These are phyloP conservation scores for Gymnocypris eckloni DNA, from an alignment of 2,797 vertebrate species.

Conservation along the genomic window DNA sequence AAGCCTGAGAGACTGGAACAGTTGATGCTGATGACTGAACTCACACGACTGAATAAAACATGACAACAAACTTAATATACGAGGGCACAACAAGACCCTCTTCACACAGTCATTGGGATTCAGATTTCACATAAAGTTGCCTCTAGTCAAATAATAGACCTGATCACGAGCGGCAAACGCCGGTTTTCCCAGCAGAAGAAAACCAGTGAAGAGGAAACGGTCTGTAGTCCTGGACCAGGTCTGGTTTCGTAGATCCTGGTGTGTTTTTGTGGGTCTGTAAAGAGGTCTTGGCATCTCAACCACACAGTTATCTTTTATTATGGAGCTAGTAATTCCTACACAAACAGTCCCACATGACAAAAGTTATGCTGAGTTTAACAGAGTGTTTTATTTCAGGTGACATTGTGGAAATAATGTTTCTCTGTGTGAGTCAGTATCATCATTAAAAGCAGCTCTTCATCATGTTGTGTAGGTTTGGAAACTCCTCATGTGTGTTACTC, in stretches of 20 bases:
- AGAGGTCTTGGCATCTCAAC: neutral
- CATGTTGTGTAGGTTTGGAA: neutral
- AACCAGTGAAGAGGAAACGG: too few species aligned
- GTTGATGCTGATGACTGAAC: constrained; percentile 5
- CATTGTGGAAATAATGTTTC: neutral
- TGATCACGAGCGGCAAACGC: neutral
- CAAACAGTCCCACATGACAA: neutral
- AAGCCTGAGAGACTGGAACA: constrained; percentile 58
- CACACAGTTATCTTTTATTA: neutral
- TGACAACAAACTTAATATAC: neutral
- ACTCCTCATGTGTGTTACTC: neutral
- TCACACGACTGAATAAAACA: neutral
- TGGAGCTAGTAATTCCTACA: neutral
- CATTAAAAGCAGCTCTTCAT: neutral
- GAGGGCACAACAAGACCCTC: neutral
- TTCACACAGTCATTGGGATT: neutral
- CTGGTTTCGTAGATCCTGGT: too few species aligned
- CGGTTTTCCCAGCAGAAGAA: neutral
- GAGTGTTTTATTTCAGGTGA: neutral
- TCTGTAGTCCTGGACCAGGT: too few species aligned
- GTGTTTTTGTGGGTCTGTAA: too few species aligned
- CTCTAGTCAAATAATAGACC: neutral
- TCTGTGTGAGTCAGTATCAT: neutral
- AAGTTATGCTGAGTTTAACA: neutral
- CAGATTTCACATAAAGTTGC: neutral